Evolutionary conservation across 2,888 invertebrate species (phyloP), one percentile per base, ranked within the genome.

Genomic region (Dryobota labecula): DNA sequence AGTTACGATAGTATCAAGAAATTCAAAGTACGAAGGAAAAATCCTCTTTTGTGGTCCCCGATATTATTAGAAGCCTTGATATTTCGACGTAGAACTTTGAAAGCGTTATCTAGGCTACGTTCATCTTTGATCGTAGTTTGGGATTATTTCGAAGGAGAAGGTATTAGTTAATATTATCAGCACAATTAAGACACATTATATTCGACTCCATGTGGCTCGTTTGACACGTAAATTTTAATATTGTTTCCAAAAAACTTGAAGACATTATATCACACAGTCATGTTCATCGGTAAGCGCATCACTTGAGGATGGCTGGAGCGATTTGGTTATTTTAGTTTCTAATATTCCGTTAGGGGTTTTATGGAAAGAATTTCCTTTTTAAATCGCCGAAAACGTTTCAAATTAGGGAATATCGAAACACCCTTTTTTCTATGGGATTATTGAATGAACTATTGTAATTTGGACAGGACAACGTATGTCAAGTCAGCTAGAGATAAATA

Each of bases 31-130:
- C n/a, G 13, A n/a, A 27, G 15, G 9, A 47, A 33, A 41, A 27
- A 30, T 15, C 11, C 18, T 15, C 27, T 70, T 56, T 73, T 57
- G 70, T 49, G 30, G 30, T 77, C 4, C 30, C 15, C 20, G 18
- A 57, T 70, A 77, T 70, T 73, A 57, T 70, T 7, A 24, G 47
- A 18, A 73, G 70, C 73, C 77, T 73, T 72, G 70, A 84, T 78
- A 82, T 84, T 82, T 72, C 54, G 57, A 57, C 43, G 45, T 36
- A 53, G 64, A 66, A 74, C 57, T 84, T 74, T 36, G 41, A 33
- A 71, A 76, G 27, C 70, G 66, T 77, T 81, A 77, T 77, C 56
- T 70, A 43, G 30, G 43, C 20, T 36, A 47, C 47, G 9, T 54
- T 47, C 38, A 77, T 68, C 54, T 56, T 56, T 41, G 69, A 68